Conservation (phyloP, 2,888 invertebrate genomes). For the Hyalella azteca region DNA sequence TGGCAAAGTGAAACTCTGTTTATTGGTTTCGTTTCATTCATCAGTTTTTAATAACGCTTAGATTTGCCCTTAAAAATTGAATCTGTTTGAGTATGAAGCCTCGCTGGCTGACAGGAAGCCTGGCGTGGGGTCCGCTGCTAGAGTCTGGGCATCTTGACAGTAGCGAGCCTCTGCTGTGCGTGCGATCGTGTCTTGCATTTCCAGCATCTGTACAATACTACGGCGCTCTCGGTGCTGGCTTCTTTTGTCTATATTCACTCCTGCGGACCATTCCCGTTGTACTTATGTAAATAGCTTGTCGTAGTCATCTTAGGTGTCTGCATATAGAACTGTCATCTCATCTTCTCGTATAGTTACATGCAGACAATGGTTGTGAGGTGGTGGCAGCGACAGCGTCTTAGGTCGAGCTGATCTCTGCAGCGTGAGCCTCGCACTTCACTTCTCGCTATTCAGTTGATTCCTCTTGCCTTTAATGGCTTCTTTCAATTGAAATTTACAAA, state of each 20-base stretch:
- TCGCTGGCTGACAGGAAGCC: not conserved
- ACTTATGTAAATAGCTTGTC: conserved; percentile 1
- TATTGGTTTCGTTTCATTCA: too few relatives aligned
- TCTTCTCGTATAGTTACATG: too few relatives aligned
- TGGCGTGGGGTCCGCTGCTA: not conserved
- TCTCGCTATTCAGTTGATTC: too few relatives aligned
- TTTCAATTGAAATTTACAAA: too few relatives aligned
- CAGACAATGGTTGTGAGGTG: too few relatives aligned
- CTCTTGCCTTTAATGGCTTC: too few relatives aligned
- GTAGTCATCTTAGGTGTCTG: conserved; percentile 2
- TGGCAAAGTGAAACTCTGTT: too few relatives aligned
- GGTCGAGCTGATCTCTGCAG: too few relatives aligned
- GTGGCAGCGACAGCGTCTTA: too few relatives aligned
- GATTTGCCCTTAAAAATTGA: not conserved
- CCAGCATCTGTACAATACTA: not conserved
- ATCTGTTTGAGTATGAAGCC: conserved; percentile 12
- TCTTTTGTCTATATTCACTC: conserved; percentile 10
- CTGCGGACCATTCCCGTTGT: not conserved
- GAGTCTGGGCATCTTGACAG: not conserved
- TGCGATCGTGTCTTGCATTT: not conserved
- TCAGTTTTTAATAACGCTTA: not conserved
- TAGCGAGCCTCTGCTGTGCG: not conserved
- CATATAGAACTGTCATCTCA: too few relatives aligned
- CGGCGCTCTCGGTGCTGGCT: not conserved
- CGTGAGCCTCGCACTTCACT: too few relatives aligned